phyloP scores from a whole-genome alignment of 2,888 invertebrate genomes.

The Odontocerum albicorne region DNA sequence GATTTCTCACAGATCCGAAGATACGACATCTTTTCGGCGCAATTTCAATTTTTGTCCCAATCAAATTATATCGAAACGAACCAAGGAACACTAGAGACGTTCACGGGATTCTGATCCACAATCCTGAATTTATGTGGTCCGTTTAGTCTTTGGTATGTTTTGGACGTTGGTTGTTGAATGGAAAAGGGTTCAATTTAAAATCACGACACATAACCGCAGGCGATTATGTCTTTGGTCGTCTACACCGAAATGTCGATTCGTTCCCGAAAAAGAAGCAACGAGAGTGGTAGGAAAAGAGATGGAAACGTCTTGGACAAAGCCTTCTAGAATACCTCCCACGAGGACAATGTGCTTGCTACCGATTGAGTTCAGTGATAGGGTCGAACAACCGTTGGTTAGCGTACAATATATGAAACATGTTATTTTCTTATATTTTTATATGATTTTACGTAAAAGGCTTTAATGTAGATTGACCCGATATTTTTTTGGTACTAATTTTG shows the following conservation, averaged over 20 bases:
- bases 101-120: no score
- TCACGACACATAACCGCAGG: slow-evolving; percentile 8
- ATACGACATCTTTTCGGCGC: slow-evolving; percentile 11
- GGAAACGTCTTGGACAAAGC: slow-evolving; percentile 19
- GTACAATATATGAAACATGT: no score
- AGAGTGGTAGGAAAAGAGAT: slow-evolving; percentile 15
- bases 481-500: no score
- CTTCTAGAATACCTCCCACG: slow-evolving; percentile 29
- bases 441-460: no score
- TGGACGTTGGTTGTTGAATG: no score
- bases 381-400: no score
- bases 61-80: no score
- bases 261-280: slow-evolving; percentile 9
- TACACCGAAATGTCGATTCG: slow-evolving; percentile 1
- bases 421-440: background rate
- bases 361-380: background rate
- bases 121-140: no score
- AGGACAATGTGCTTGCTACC: slow-evolving; percentile 15
- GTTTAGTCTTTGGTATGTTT: no score
- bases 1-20: slow-evolving; percentile 17
- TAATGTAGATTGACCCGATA: no score
- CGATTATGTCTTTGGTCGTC: slow-evolving; percentile 9
- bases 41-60: no score
- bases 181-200: slow-evolving; percentile 19
- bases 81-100: no score